phyloP scores from a whole-genome alignment of 2,888 invertebrate species.

The Nezara viridula region DNA sequence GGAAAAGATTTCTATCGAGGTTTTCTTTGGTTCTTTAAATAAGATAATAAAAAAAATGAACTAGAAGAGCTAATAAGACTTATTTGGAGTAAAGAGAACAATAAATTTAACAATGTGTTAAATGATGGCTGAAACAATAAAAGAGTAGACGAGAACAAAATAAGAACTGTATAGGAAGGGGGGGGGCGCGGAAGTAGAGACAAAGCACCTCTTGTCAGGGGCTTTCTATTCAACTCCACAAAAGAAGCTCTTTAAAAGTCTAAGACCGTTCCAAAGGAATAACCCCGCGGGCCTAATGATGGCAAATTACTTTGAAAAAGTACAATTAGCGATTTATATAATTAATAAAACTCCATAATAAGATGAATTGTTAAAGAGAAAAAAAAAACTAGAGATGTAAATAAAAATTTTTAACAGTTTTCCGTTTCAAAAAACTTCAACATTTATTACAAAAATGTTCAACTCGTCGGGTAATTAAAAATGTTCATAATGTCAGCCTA shows the following conservation, averaged over 20 bases:
- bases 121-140: conserved; percentile 4
- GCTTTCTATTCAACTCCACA: not conserved
- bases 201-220: not conserved
- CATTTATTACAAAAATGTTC: too few relatives aligned
- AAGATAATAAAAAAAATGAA: not conserved
- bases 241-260: conserved; percentile 13
- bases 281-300: not conserved
- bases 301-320: not conserved
- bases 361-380: not conserved
- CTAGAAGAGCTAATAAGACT: not conserved
- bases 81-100: not conserved
- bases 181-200: not conserved
- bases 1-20: not conserved
- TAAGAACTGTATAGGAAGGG: conserved; percentile 2
- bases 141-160: conserved; percentile 1
- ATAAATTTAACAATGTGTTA: conserved; percentile 35
- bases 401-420: not conserved
- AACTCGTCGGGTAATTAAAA: too few relatives aligned
- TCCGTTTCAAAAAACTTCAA: not conserved
- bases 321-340: not conserved
- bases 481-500: too few relatives aligned
- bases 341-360: not conserved
- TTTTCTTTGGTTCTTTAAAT: not conserved
- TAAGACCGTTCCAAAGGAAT: not conserved
- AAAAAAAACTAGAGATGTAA: not conserved